Evolutionary conservation across 2,113 vertebrate genomes (phyloP).

Genomic region (Ranitomeya variabilis): DNA sequence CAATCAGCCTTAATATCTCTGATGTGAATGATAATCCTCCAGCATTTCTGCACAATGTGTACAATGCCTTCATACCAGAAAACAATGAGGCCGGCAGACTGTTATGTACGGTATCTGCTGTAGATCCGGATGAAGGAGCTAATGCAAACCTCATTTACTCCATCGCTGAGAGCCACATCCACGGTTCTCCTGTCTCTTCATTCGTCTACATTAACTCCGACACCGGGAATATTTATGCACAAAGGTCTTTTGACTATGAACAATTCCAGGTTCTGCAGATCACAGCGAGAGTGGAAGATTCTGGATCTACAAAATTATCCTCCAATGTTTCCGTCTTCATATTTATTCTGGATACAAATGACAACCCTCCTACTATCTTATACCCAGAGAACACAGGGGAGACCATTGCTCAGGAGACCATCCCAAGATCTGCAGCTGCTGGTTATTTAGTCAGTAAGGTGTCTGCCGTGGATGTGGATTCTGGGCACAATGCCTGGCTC

Average conservation of each 20-base stretch:
- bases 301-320: conserved; percentile 40
- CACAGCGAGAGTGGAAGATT: conserved; percentile 66
- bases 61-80: conserved; percentile 62
- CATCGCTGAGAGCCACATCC: conserved; percentile 32
- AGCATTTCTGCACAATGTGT: conserved; percentile 60
- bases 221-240: conserved; percentile 65
- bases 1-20: conserved; percentile 61
- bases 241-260: conserved; percentile 71
- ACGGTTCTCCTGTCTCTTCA: conserved; percentile 56
- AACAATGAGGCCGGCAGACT: conserved; percentile 61
- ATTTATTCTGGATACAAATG: conserved; percentile 63
- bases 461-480: conserved; percentile 72
- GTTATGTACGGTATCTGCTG: conserved; percentile 62
- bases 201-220: conserved; percentile 69
- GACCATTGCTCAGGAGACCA: conserved; percentile 62
- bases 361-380: conserved; percentile 57
- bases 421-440: conserved; percentile 68
- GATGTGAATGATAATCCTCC: conserved; percentile 74
- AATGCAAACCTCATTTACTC: conserved; percentile 59
- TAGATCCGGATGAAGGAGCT: conserved; percentile 66
- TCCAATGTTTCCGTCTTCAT: conserved; percentile 48
- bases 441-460: conserved; percentile 72
- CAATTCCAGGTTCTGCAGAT: conserved; percentile 66
- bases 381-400: conserved; percentile 58
- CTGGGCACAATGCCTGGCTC: conserved; percentile 74